Evolutionary conservation across 2,113 vertebrate species (phyloP), one percentile per base, ranked within the genome.

Genomic region (Poecile atricapillus): DNA sequence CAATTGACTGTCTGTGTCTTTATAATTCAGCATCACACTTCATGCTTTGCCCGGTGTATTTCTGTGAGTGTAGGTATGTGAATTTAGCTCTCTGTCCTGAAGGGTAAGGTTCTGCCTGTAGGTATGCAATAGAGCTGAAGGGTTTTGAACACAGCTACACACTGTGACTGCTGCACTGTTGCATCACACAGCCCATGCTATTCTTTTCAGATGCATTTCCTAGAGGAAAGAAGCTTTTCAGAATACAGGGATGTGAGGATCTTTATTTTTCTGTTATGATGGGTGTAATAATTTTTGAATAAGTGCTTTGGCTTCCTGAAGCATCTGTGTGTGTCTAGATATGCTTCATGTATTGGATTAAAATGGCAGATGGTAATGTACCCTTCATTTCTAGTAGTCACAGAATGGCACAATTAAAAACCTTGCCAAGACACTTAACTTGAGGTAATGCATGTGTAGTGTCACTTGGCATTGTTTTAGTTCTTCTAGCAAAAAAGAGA

Each of bases 401-500:
- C 53, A 93, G 37, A 90, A 68, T 35, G 53, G 15, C 62, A 86
- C 24, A 8, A 43, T 92, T 92, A 71, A 78, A 94, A 82, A 30
- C 39, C 15, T 87, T 85, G 33, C 20, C 76, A 95, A 88, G 58
- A 46, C n/a, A 76, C 50, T 94, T 93, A 55, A 78, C 96, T 94
- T 91, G 74, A 87, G 69, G 31, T 63, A 49, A 56, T 92, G 60
- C 28, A 90, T 78, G 75, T 92, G 71, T 89, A 56, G 43, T 65
- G 10, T n/a, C 87, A 39, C 28, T 71, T 93, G 53, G 5, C 8
- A 93, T 94, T 94, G 59, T 90, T 81, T 53, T 75, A 89, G 78
- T 83, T 94, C 78, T 95, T 97, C 83, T 79, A 93, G 63, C n/a
- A 89, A 97, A 94, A 93, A n/a, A 87, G 55, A 50, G 43, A 67